Evolutionary conservation across 2,797 vertebrate genomes (phyloP).

Genomic region (Macropodus opercularis): DNA sequence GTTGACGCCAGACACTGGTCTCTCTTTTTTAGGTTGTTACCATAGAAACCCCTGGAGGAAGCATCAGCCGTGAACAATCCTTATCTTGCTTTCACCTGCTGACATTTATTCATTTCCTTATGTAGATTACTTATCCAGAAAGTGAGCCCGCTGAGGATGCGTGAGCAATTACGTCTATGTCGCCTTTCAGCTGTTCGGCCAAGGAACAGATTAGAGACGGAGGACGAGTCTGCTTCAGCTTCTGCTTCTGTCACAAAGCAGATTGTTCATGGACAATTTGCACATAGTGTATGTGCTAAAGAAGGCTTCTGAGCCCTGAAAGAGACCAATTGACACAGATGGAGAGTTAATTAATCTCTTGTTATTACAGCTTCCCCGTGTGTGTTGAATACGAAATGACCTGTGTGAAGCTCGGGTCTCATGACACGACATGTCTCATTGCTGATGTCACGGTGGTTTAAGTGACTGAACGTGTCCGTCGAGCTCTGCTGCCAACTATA

Average conservation of each 20-base stretch:
- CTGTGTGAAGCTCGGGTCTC: conserved; percentile 6
- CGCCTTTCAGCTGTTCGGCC: conserved; percentile 1
- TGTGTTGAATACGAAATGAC: conserved; percentile 43
- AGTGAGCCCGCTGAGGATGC: not conserved
- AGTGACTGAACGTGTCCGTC: too few relatives aligned
- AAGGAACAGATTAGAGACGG: conserved; percentile 19
- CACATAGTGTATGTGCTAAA: conserved; percentile 1
- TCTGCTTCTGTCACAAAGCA: conserved; percentile 31
- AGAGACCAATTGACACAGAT: conserved; percentile 16
- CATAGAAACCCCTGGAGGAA: conserved; percentile 67
- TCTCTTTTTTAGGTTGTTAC: conserved; percentile 62
- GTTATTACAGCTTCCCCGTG: conserved; percentile 39
- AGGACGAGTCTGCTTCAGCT: conserved; percentile 32
- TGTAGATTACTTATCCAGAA: not conserved
- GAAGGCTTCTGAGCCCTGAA: conserved; percentile 9
- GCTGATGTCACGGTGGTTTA: too few relatives aligned
- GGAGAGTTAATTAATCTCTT: conserved; percentile 35
- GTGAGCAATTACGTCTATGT: not conserved
- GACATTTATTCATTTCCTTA: conserved; percentile 12
- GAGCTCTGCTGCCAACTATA: too few relatives aligned
- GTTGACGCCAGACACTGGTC: conserved; percentile 14
- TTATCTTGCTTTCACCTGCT: conserved; percentile 25
- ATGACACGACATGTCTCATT: too few relatives aligned
- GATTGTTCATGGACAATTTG: conserved; percentile 43
- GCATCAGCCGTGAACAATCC: conserved; percentile 23